These are phyloP conservation scores for Phasia obesa DNA, from an alignment of 2,888 invertebrate genomes.

Conservation along the genomic window DNA sequence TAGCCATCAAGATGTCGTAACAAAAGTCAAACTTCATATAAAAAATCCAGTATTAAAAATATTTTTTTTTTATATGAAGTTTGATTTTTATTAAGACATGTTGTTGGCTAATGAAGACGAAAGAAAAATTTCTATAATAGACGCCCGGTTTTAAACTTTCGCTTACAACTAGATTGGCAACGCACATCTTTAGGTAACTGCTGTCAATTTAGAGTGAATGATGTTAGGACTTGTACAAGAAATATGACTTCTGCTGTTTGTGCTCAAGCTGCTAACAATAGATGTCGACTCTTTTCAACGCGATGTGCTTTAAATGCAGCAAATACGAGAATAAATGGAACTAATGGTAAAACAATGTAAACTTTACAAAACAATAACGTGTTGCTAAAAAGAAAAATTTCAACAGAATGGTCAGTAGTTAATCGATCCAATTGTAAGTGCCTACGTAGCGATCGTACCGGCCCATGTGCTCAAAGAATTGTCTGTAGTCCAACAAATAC, in stretches of 20 bases:
- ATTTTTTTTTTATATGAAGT: no score
- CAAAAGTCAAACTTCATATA: no score
- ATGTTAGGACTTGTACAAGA: conserved; percentile 20
- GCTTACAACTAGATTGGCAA: conserved; percentile 33
- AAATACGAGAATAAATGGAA: no score
- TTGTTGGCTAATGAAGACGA: no score
- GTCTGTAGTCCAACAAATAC: background rate
- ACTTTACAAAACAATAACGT: background rate
- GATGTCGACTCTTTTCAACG: conserved; percentile 40
- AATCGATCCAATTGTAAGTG: conserved; percentile 24
- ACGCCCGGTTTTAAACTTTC: no score
- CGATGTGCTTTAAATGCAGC: conserved; percentile 53
- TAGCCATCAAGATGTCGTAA: no score
- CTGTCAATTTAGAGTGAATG: conserved; percentile 31
- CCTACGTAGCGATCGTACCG: conserved; percentile 2
- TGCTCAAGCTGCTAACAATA: background rate
- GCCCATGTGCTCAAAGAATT: conserved; percentile 7
- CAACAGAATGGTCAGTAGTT: conserved; percentile 37
- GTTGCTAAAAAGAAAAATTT: background rate
- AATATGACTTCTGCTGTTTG: conserved; percentile 1
- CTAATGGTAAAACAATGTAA: background rate
- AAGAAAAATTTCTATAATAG: no score
- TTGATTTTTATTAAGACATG: no score
- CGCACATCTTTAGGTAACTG: conserved; percentile 29
- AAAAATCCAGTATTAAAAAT: no score